These are phyloP conservation scores for Callosobruchus maculatus DNA, from an alignment of 2,888 invertebrate species.

Conservation along the genomic window DNA sequence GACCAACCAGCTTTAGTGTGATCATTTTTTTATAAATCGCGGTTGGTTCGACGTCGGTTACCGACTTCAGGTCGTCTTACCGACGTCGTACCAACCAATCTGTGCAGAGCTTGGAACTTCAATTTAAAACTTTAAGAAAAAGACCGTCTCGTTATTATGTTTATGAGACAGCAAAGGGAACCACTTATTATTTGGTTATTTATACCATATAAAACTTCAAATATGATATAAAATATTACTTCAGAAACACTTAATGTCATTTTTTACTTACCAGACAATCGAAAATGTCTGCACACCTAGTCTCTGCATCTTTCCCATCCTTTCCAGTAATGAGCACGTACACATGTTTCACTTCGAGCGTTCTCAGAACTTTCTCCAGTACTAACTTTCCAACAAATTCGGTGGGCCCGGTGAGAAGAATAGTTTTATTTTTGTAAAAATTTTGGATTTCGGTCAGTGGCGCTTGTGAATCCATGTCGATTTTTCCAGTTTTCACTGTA, in stretches of 20 bases:
- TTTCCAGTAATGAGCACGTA: slow-evolving; percentile 38
- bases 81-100: no score
- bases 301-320: slow-evolving; percentile 27
- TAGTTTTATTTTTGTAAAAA: slow-evolving; percentile 24
- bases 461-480: neutral
- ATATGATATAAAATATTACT: no score
- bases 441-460: slow-evolving; percentile 22
- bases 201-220: no score
- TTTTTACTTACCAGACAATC: slow-evolving; percentile 24
- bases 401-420: slow-evolving; percentile 29
- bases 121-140: no score
- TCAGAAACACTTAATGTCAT: neutral
- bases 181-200: no score
- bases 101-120: no score
- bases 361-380: slow-evolving; percentile 35
- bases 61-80: no score
- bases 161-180: no score
- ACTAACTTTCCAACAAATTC: slow-evolving; percentile 31
- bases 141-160: no score
- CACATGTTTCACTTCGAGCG: slow-evolving; percentile 31
- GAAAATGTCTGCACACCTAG: slow-evolving; percentile 21
- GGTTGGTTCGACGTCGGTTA: no score
- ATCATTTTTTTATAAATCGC: no score
- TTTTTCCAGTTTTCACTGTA: neutral
- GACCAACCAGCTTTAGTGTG: no score